phyloP scores from a whole-genome alignment of 2,888 invertebrate species.

The Hyalella azteca region DNA sequence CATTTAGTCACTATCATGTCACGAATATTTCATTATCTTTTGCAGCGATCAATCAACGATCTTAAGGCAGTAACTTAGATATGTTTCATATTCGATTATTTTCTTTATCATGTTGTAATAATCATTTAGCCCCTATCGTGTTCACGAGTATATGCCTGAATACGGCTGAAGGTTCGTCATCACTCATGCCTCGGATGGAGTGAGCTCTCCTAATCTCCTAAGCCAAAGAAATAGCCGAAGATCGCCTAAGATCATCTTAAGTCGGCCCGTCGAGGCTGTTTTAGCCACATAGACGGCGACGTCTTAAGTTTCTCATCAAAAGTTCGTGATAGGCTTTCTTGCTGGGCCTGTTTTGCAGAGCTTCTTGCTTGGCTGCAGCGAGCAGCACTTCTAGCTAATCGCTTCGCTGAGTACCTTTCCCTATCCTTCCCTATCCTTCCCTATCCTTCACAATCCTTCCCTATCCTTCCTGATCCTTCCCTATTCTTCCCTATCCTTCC shows the following conservation, averaged over 20 bases:
- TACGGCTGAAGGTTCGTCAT: too few relatives aligned
- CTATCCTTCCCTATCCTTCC: background rate
- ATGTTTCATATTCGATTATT: too few relatives aligned
- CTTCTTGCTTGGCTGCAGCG: background rate
- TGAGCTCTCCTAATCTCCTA: too few relatives aligned
- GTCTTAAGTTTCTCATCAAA: conserved; percentile 36
- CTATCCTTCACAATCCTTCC: background rate
- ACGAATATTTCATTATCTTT: too few relatives aligned
- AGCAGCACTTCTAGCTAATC: conserved; percentile 25
- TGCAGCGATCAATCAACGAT: too few relatives aligned
- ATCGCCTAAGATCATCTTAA: background rate
- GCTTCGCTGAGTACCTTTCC: background rate
- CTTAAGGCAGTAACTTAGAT: too few relatives aligned
- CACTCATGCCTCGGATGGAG: too few relatives aligned
- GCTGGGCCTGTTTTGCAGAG: background rate
- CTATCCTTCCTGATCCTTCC: background rate
- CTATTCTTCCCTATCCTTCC: background rate
- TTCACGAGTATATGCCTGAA: too few relatives aligned
- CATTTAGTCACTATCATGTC: too few relatives aligned
- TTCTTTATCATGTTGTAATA: too few relatives aligned
- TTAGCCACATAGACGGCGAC: conserved; percentile 31
- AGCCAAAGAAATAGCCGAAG: background rate
- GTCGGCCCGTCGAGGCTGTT: conserved; percentile 7
- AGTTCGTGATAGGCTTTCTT: conserved; percentile 37
- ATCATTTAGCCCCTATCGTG: too few relatives aligned